phyloP scores from a whole-genome alignment of 2,113 vertebrate species.

The Clarias batrachus region DNA sequence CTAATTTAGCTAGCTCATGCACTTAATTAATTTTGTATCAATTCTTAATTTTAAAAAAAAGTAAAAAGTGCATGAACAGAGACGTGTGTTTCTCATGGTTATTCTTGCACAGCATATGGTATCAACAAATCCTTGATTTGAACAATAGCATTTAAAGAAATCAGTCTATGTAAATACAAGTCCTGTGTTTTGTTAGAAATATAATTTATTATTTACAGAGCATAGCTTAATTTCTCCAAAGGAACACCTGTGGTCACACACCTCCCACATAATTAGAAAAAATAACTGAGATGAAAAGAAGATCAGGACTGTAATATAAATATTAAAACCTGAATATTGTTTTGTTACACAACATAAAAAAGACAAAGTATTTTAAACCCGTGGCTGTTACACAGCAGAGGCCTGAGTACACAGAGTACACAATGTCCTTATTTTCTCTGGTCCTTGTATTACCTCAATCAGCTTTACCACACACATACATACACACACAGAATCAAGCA shows the following conservation, averaged over 20 bases:
- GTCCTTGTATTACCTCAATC: slow-evolving; percentile 46
- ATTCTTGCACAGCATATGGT: not conserved
- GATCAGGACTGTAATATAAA: not conserved
- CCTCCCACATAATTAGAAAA: not conserved
- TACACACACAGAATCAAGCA: slow-evolving; percentile 20
- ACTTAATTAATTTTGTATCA: too few species aligned
- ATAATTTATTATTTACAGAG: not conserved
- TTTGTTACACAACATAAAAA: not conserved
- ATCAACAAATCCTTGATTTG: not conserved
- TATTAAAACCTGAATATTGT: not conserved
- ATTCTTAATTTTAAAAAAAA: too few species aligned
- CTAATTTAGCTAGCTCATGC: not conserved
- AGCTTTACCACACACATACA: slow-evolving; percentile 36
- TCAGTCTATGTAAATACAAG: not conserved
- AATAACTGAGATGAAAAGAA: not conserved
- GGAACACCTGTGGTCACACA: not conserved
- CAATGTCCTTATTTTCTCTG: slow-evolving; percentile 29
- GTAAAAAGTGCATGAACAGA: too few species aligned
- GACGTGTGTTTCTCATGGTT: not conserved
- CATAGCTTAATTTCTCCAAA: not conserved
- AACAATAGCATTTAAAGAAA: not conserved
- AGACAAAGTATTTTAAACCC: slow-evolving; percentile 15
- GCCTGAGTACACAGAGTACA: slow-evolving; percentile 14
- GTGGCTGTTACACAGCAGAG: slow-evolving; percentile 10
- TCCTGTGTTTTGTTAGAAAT: not conserved